Base-by-base conservation (phyloP, 2,888 invertebrate species). In the Ochropacha duplaris region DNA sequence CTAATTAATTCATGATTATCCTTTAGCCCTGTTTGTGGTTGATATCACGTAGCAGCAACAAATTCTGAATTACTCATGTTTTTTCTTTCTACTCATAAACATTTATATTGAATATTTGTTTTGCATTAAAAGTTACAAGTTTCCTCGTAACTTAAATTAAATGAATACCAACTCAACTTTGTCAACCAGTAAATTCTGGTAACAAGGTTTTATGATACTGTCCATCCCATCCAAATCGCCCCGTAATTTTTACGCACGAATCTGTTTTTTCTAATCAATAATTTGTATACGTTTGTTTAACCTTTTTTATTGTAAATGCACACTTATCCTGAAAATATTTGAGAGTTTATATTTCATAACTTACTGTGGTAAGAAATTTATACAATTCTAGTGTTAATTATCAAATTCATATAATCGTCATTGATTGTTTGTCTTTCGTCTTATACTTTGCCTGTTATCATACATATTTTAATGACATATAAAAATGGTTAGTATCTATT, bases 221-320 rank as follows among this genome's bases (percentile, higher is more conserved):
- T n/a, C n/a, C n/a, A n/a, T n/a, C n/a, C n/a, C n/a, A n/a, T n/a
- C n/a, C n/a, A n/a, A n/a, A n/a, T n/a, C n/a, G n/a, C n/a, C n/a
- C n/a, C 39, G 6, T 44, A 19, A n/a, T 36, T 44, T 44, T 16
- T 19, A 44, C 44, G 44, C 14, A 44, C 9, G 6, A n/a, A 19
- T 1, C 26, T 22, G 24, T 22, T 44, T 19, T 19, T 44, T 26
- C 50, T 50, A 24, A 50, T 50, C 50, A 14, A 24, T 50, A 22
- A n/a, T 22, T 50, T 50, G 50, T 50, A 50, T 50, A 50, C 50
- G n/a, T 50, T 14, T 50, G 12, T 50, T 50, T 24, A 50, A 24
- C 50, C 24, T 50, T 24, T 50, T 22, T 50, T 50, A 50, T 31
- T 31, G 1, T 26, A n/a, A 2, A 4, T n/a, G 26, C 50, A 50